Evolutionary conservation across 2,113 vertebrate species (phyloP), one percentile per base, ranked within the genome.

Genomic region (Pagrus major): DNA sequence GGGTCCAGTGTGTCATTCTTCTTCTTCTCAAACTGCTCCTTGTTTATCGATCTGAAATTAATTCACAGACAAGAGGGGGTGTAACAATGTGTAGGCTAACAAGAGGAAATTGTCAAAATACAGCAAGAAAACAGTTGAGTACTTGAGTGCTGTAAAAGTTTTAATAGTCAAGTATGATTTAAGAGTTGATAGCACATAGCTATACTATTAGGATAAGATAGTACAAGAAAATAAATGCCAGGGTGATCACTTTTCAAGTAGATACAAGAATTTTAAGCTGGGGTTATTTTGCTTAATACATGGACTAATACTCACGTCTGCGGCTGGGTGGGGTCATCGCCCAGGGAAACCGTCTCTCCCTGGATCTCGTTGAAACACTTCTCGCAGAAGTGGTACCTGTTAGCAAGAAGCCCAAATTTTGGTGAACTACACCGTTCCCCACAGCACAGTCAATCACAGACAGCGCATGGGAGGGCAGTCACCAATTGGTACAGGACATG

Each of bases 311-410:
- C 98, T 99, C 93, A 99, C 98, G 98, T 96, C 91, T 99, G 98
- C 87, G 97, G 97, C 92, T 99, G 98, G 79, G 97, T 97, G 91
- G 98, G 98, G 91, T 99, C 98, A 77, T 99, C 98, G 78, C 98
- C 98, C 94, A 99, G 95, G 94, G 98, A 97, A 95, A 99, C 96
- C 41, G 94, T 97, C 94, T 99, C 98, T 81, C 98, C 98, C 95
- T 99, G 98, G 96, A 99, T 99, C 95, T 99, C 98, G 12, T 99
- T 99, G 97, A 99, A 99, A 94, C 98, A 99, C 96, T 99, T 99
- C 96, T 99, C 98, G 90, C 98, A 99, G 96, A 97, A 99, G 97
- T 99, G 98, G 97, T 99, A 99, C 97, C 98, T 99, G 97, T 97
- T 94, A 96, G 97, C 97, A 95, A 98, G 88, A 99, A 98, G 97